These are phyloP conservation scores for Neosalanx taihuensis DNA, from an alignment of 2,797 vertebrate genomes.

Conservation along the genomic window DNA sequence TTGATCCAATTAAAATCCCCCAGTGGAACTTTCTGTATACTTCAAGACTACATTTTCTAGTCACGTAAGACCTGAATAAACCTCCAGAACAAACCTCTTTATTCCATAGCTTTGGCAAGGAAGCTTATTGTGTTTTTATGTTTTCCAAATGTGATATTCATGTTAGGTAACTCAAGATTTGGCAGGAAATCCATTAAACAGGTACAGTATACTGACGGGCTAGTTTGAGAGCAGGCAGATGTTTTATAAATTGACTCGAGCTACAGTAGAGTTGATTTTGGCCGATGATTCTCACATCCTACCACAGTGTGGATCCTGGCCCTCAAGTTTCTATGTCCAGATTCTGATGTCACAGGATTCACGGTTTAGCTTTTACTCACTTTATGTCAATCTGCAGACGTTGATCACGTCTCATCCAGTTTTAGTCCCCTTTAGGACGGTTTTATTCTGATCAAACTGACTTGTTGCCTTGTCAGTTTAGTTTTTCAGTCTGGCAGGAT, in stretches of 20 bases:
- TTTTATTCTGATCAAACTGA: too few relatives aligned
- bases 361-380: not conserved
- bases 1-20: conserved; percentile 35
- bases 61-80: conserved; percentile 5
- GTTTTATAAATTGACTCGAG: conserved; percentile 26
- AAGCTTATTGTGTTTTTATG: conserved; percentile 8
- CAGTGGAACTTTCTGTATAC: conserved; percentile 34
- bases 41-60: conserved; percentile 15
- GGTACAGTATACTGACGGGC: conserved; percentile 19
- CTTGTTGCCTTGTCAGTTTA: not conserved
- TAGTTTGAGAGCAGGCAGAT: conserved; percentile 12
- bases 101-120: not conserved
- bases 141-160: conserved; percentile 18
- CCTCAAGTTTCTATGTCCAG: not conserved
- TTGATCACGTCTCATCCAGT: too few relatives aligned
- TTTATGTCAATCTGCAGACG: not conserved
- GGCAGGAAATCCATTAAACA: conserved; percentile 22
- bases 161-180: conserved; percentile 18
- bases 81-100: not conserved
- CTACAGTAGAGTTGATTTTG: conserved; percentile 26
- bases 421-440: too few relatives aligned
- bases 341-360: not conserved
- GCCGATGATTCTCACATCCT: conserved; percentile 3
- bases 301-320: conserved; percentile 18
- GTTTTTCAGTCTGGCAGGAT: not conserved